A percentile compares a stretch with the other conserved stretches of the same genome.
These are phyloP conservation scores for Callinectes sapidus DNA, from an alignment of 2,888 invertebrate genomes.

Conservation along the genomic window DNA sequence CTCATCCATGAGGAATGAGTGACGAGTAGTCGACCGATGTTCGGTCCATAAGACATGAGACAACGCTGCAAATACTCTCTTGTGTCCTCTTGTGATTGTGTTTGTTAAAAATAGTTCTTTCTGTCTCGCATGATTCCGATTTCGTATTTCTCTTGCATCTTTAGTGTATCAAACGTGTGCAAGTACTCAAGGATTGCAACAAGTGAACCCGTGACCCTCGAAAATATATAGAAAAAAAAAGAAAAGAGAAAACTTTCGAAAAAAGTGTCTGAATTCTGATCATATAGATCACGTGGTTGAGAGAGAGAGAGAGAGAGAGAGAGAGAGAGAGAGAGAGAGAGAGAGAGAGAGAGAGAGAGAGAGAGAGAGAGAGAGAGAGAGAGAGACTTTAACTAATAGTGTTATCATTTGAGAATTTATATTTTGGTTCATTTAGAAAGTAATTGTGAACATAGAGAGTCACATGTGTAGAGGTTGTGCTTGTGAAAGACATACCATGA, in stretches of 20 bases:
- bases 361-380: conserved; percentile 26
- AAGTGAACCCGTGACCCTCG: not conserved
- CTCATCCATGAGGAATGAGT: conserved; percentile 27
- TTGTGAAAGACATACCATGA: not conserved
- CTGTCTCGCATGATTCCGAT: conserved; percentile 3
- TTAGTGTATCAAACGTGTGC: not conserved
- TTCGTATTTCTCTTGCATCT: not conserved
- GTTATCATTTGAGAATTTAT: not conserved
- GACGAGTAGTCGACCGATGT: not conserved
- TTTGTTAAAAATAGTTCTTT: not conserved
- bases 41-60: not conserved
- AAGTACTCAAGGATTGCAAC: not conserved
- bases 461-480: not conserved
- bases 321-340: conserved; percentile 22
- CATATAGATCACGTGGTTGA: not conserved
- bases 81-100: not conserved
- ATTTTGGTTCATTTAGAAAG: not conserved
- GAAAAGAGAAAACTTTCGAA: not conserved
- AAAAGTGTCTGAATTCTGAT: not conserved
- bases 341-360: conserved; percentile 32
- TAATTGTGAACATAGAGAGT: not conserved
- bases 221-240: not conserved
- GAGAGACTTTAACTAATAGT: not conserved
- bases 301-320: not conserved
- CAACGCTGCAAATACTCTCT: not conserved